A percentile compares a stretch with the other conserved stretches of the same genome.
phyloP scores from a whole-genome alignment of 2,113 vertebrate genomes.

The Neomonachus schauinslandi region DNA sequence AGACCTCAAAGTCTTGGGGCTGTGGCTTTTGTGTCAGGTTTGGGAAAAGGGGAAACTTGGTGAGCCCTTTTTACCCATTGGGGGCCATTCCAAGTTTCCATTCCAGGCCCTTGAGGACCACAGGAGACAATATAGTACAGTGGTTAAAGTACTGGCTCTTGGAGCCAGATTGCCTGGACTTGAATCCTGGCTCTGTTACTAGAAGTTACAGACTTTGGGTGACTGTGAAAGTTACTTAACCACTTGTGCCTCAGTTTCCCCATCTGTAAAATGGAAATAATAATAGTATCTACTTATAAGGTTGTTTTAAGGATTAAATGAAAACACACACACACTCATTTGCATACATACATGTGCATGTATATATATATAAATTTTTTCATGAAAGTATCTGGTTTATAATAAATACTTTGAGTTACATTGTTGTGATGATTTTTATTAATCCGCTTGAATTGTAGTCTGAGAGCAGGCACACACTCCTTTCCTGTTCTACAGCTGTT shows the following conservation, averaged over 20 bases:
- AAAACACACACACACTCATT: neutral
- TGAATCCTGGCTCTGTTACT: constrained; percentile 13
- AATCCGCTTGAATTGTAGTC: neutral
- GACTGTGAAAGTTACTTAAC: neutral
- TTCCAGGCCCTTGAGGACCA: neutral
- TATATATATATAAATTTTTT: neutral
- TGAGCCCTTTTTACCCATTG: neutral
- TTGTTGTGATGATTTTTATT: neutral
- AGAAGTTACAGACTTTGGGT: neutral
- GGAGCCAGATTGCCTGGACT: neutral
- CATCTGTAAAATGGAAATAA: neutral
- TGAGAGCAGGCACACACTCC: neutral
- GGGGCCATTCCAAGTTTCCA: neutral
- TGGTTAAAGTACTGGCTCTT: neutral
- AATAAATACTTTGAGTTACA: neutral
- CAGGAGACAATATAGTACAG: neutral
- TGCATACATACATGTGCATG: neutral
- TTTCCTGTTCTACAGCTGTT: neutral
- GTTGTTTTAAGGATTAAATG: neutral
- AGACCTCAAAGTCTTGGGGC: neutral
- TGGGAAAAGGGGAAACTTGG: neutral
- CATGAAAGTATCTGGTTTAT: neutral
- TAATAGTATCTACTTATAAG: neutral
- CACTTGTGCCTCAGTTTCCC: neutral
- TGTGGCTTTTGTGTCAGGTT: neutral